Evolutionary conservation across 2,797 vertebrate species (phyloP).

Genomic region (Etheostoma nigrum): DNA sequence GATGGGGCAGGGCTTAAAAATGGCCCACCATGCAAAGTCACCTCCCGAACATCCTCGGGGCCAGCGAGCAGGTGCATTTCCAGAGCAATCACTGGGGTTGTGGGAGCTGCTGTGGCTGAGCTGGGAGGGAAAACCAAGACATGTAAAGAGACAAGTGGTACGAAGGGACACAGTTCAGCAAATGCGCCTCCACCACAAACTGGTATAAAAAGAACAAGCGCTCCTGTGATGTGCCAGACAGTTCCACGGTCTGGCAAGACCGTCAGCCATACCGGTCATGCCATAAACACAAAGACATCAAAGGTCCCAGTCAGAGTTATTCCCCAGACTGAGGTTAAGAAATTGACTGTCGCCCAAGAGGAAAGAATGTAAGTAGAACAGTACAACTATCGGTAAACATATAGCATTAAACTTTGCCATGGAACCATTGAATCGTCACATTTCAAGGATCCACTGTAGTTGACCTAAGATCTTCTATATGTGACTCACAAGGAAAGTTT

Average conservation of each 20-base stretch:
- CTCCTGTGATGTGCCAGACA: conserved; percentile 39
- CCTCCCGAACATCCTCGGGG: not conserved
- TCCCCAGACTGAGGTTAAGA: conserved; percentile 68
- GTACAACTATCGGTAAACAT: not conserved
- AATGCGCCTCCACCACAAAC: not conserved
- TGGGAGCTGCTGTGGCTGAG: not conserved
- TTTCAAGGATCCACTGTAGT: not conserved
- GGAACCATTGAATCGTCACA: not conserved
- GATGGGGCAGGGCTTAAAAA: not conserved
- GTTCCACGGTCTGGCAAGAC: conserved; percentile 43
- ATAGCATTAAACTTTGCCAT: not conserved
- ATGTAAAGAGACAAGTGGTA: not conserved
- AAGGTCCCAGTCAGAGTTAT: conserved; percentile 22
- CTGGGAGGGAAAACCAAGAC: conserved; percentile 17
- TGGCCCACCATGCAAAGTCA: not conserved
- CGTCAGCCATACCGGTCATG: conserved; percentile 25
- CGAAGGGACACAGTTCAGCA: not conserved
- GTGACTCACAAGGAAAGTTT: not conserved
- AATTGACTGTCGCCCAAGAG: conserved; percentile 76
- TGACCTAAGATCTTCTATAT: not conserved
- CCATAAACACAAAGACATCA: conserved; percentile 45
- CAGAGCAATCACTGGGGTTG: not conserved
- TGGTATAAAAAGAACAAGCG: not conserved
- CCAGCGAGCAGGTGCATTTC: not conserved
- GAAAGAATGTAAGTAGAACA: conserved; percentile 81